Evolutionary conservation across 2,113 vertebrate genomes (phyloP).

Genomic region (Abramis brama): DNA sequence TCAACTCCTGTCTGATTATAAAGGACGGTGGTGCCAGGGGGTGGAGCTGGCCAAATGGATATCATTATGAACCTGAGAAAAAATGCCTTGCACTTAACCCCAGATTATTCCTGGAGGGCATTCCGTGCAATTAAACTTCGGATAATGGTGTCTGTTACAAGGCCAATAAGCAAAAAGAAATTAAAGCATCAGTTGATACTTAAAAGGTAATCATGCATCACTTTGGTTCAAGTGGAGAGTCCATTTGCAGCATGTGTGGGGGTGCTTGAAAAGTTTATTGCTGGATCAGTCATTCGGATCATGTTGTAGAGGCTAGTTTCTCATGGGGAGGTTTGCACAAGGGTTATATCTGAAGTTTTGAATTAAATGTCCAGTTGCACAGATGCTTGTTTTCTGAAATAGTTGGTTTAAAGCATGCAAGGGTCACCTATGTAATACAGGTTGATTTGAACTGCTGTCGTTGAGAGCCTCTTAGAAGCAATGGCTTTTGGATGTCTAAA

Average conservation of each 20-base stretch:
- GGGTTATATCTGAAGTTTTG: not conserved
- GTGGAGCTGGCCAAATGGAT: conserved; percentile 5
- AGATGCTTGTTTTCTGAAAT: not conserved
- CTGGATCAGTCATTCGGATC: not conserved
- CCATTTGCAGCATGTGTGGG: not conserved
- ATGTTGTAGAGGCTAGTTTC: not conserved
- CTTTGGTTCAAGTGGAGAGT: not conserved
- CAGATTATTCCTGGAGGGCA: conserved; percentile 11
- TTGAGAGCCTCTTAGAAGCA: not conserved
- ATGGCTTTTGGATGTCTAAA: not conserved
- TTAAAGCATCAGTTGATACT: conserved; percentile 4
- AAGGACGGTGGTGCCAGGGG: not conserved
- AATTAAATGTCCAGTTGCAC: not conserved
- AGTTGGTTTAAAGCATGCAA: not conserved
- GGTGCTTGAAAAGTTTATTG: not conserved
- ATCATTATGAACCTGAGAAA: conserved; percentile 22
- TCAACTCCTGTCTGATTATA: conserved; percentile 14
- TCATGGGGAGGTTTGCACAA: not conserved
- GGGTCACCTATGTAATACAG: not conserved
- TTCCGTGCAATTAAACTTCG: conserved; percentile 5
- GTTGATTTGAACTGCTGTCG: not conserved
- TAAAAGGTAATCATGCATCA: not conserved
- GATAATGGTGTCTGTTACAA: not conserved
- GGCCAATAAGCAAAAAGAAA: not conserved
- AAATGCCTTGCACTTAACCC: conserved; percentile 18